phyloP scores from a whole-genome alignment of 2,888 invertebrate species.

The Gasteruption jaculator region DNA sequence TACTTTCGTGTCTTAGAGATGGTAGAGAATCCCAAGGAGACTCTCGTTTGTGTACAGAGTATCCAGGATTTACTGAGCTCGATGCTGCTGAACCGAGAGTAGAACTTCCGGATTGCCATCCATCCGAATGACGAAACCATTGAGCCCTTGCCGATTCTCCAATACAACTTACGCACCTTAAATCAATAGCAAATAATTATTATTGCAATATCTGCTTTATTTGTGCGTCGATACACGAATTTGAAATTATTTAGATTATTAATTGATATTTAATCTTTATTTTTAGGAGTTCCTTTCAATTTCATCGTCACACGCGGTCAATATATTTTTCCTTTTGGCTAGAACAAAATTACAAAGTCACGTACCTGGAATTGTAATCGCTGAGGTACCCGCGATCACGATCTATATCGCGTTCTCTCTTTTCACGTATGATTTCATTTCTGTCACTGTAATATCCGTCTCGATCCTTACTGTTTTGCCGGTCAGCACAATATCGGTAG shows the following conservation, averaged over 20 bases:
- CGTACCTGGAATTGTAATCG: constrained; percentile 73
- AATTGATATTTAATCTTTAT: no score
- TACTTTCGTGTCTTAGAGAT: constrained; percentile 78
- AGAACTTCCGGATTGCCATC: constrained; percentile 76
- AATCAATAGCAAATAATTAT: no score
- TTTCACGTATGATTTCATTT: constrained; percentile 73
- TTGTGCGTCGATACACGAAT: no score
- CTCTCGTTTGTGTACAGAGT: constrained; percentile 60
- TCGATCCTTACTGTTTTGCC: constrained; percentile 63
- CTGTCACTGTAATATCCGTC: constrained; percentile 89
- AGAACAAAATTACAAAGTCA: no score
- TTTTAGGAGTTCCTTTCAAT: no score
- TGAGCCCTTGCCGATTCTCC: constrained; percentile 86
- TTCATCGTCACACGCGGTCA: no score
- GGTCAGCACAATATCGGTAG: constrained; percentile 62
- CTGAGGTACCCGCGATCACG: constrained; percentile 73
- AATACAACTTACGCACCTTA: constrained; percentile 77
- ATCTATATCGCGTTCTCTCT: constrained; percentile 64
- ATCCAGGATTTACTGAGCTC: constrained; percentile 44
- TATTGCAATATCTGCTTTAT: no score
- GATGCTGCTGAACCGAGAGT: constrained; percentile 61
- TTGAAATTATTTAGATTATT: no score
- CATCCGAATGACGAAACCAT: constrained; percentile 87
- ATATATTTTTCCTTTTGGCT: no score
- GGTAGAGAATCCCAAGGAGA: constrained; percentile 87